Evolutionary conservation across 2,888 invertebrate species (phyloP).

Genomic region (Phymatocera aterrima): DNA sequence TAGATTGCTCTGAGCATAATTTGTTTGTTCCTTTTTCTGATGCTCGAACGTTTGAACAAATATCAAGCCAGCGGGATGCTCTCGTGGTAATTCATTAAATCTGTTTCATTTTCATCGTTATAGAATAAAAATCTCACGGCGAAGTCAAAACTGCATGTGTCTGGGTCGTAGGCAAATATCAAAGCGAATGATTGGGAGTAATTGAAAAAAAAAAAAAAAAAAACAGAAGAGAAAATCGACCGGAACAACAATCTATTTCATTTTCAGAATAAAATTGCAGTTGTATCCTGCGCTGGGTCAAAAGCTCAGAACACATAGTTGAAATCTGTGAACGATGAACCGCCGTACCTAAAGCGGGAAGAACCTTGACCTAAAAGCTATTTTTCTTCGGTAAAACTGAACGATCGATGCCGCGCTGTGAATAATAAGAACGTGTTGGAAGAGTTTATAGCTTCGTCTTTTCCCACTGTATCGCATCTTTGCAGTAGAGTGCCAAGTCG

Average conservation of each 20-base stretch:
- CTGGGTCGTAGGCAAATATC: not conserved
- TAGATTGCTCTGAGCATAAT: not conserved
- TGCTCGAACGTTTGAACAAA: no score
- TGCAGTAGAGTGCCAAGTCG: not conserved
- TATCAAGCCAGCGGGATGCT: no score
- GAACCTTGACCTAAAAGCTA: constrained; percentile 50
- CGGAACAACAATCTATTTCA: not conserved
- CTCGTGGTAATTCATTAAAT: no score
- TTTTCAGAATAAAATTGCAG: constrained; percentile 1
- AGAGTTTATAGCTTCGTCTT: not conserved
- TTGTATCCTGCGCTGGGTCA: not conserved
- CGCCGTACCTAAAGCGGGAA: constrained; percentile 18
- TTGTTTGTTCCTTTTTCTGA: no score
- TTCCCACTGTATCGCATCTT: not conserved
- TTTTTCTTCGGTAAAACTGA: constrained; percentile 39
- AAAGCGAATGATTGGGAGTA: not conserved
- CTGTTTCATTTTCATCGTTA: no score
- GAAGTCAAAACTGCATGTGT: not conserved
- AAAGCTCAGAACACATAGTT: not conserved
- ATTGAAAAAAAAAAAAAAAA: not conserved
- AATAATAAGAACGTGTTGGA: constrained; percentile 25
- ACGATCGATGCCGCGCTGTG: not conserved
- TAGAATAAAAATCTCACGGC: no score
- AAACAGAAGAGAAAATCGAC: no score
- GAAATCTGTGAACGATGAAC: constrained; percentile 18